Base-by-base conservation (phyloP, 2,888 invertebrate species). In the Ochlodes sylvanus region DNA sequence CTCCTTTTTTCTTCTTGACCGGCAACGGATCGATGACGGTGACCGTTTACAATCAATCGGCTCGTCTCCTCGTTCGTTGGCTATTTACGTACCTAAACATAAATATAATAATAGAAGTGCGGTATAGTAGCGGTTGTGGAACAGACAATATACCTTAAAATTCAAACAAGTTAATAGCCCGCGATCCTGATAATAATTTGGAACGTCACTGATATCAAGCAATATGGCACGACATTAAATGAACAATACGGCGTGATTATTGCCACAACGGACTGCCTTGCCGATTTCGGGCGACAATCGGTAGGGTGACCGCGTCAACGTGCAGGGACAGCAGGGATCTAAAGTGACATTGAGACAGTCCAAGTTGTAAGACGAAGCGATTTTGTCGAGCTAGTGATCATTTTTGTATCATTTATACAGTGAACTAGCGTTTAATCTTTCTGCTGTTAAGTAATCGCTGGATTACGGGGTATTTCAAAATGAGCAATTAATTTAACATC, bases 181-280 rank as follows among this genome's bases (percentile, higher is more conserved):
- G 14, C 63, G 54, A 61, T 47, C 38, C 17, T 58, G 47, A 65
- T 62, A 57, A 55, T 50, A 42, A 63, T 63, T 68, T 63, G 62
- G 67, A 60, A 62, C 55, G 55, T 58, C 57, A 50, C 7, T 38
- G 10, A n/a, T 47, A 32, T 56, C 19, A 50, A 63, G 58, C 60
- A 52, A 50, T 54, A 66, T 58, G 52, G 66, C 42, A 54, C 17
- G 61, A 62, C 50, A 73, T 72, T 73, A 87, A 86, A 84, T 81
- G 87, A 88, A 92, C 92, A 92, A 91, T 92, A 80, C 83, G 71
- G 76, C 76, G 80, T 90, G 89, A 92, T 92, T 89, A 90, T 85
- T 78, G 77, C 83, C 85, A 88, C 91, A 88, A 85, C 85, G 85
- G 83, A 83, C 86, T 89, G 89, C 89, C 89, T 87, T 80, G 84